Conservation (phyloP, 2,888 invertebrate genomes). For the Lagria hirta region DNA sequence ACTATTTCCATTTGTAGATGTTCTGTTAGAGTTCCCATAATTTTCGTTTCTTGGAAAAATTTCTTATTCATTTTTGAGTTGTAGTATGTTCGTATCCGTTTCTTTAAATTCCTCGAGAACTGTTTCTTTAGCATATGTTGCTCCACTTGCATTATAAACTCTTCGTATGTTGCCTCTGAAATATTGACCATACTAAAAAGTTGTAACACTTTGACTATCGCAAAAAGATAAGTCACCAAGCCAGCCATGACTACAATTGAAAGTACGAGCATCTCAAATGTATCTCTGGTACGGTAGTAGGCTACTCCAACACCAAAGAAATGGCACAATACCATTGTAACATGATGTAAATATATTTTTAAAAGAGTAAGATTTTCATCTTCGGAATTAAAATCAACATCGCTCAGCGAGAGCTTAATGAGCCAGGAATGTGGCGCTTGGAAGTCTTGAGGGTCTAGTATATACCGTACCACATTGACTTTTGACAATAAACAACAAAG, state of each 20-base stretch:
- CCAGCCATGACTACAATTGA: constrained; percentile 4
- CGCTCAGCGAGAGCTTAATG: too few relatives aligned
- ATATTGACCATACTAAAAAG: constrained; percentile 10
- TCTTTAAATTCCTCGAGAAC: constrained; percentile 2
- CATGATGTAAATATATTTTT: not conserved
- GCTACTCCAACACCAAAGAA: constrained; percentile 1
- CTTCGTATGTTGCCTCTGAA: constrained; percentile 12
- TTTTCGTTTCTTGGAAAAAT: constrained; percentile 5
- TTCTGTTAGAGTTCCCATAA: constrained; percentile 2
- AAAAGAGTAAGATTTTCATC: not conserved
- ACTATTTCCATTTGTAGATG: constrained; percentile 8
- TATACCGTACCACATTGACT: too few relatives aligned
- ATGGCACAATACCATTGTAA: not conserved
- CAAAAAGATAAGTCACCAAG: not conserved
- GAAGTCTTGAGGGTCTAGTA: too few relatives aligned
- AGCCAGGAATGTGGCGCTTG: too few relatives aligned
- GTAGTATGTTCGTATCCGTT: constrained; percentile 5
- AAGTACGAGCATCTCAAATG: not conserved
- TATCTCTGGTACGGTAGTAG: not conserved
- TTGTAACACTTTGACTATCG: constrained; percentile 2
- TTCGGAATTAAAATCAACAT: too few relatives aligned
- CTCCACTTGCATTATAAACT: constrained; percentile 3
- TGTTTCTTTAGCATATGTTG: constrained; percentile 5
- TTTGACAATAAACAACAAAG: too few relatives aligned
- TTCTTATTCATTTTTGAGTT: constrained; percentile 12